Conservation (phyloP, 2,888 invertebrate genomes). For the Gymnoscelis rufifasciata region DNA sequence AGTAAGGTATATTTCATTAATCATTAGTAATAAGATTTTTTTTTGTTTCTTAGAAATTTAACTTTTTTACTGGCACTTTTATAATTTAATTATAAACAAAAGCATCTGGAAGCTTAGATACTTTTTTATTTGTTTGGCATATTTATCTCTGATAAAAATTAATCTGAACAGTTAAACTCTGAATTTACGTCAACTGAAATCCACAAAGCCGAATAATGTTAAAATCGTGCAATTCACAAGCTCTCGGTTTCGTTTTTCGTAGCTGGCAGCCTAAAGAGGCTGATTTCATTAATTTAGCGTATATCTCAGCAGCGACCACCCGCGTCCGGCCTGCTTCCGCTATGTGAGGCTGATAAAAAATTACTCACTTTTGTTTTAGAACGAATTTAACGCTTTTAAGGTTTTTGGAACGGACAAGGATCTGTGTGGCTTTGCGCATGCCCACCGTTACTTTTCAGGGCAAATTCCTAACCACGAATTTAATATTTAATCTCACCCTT, state of each 20-base stretch:
- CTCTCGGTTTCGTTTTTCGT: constrained; percentile 5
- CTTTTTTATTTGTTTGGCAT: no score
- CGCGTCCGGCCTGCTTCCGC: constrained; percentile 37
- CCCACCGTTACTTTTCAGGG: constrained; percentile 67
- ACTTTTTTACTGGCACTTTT: no score
- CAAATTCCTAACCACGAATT: constrained; percentile 76
- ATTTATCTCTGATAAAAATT: no score
- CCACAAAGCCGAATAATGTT: background rate
- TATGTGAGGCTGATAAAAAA: constrained; percentile 56
- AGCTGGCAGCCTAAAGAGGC: constrained; percentile 11
- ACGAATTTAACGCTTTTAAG: constrained; percentile 58
- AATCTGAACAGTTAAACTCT: no score
- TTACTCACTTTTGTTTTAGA: constrained; percentile 60
- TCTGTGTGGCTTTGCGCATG: constrained; percentile 54
- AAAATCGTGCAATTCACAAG: constrained; percentile 36
- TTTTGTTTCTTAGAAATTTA: no score
- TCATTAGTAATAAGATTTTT: no score
- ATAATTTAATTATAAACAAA: no score
- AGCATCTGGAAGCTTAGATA: no score
- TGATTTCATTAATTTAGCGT: constrained; percentile 43
- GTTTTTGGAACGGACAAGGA: constrained; percentile 54
- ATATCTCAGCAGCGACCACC: constrained; percentile 31
- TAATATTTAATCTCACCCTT: constrained; percentile 78
- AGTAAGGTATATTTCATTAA: no score
- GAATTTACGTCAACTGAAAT: background rate